Evolutionary conservation across 2,888 invertebrate species (phyloP).

Genomic region (Bhutanitis thaidina): DNA sequence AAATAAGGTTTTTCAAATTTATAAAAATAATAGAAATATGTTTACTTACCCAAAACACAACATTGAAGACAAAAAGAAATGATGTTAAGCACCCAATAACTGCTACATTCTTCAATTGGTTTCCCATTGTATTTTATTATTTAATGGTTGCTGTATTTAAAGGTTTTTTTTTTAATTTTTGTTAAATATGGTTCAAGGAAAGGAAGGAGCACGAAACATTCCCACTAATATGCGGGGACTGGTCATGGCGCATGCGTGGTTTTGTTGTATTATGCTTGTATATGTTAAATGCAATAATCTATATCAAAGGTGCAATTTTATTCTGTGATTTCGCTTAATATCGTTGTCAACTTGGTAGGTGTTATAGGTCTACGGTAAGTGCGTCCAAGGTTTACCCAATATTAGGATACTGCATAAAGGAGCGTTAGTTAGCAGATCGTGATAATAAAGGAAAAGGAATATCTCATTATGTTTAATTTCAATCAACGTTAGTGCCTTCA

Average conservation of each 20-base stretch:
- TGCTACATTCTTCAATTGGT: slow-evolving; percentile 85
- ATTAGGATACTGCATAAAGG: no score
- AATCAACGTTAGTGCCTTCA: no score
- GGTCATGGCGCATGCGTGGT: slow-evolving; percentile 8
- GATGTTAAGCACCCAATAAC: slow-evolving; percentile 89
- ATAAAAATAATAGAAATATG: no score
- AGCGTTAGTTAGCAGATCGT: no score
- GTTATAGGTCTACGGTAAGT: no score
- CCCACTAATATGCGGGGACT: slow-evolving; percentile 13
- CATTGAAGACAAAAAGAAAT: slow-evolving; percentile 88
- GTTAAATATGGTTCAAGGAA: slow-evolving; percentile 19
- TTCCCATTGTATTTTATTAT: slow-evolving; percentile 76
- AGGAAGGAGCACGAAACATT: slow-evolving; percentile 7
- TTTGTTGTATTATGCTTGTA: slow-evolving; percentile 1
- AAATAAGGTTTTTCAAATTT: no score
- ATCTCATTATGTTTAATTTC: no score
- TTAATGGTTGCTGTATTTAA: slow-evolving; percentile 24
- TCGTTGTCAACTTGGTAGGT: no score
- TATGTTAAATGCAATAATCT: slow-evolving; percentile 10
- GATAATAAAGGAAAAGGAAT: no score
- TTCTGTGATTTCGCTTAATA: no score
- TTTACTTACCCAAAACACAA: slow-evolving; percentile 88
- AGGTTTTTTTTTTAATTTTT: slow-evolving; percentile 18
- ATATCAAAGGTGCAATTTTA: slow-evolving; percentile 4
- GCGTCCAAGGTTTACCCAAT: no score